A percentile compares a stretch with the other conserved stretches of the same genome.
phyloP scores from a whole-genome alignment of 2,113 vertebrate species.

The Henicopernis longicauda region DNA sequence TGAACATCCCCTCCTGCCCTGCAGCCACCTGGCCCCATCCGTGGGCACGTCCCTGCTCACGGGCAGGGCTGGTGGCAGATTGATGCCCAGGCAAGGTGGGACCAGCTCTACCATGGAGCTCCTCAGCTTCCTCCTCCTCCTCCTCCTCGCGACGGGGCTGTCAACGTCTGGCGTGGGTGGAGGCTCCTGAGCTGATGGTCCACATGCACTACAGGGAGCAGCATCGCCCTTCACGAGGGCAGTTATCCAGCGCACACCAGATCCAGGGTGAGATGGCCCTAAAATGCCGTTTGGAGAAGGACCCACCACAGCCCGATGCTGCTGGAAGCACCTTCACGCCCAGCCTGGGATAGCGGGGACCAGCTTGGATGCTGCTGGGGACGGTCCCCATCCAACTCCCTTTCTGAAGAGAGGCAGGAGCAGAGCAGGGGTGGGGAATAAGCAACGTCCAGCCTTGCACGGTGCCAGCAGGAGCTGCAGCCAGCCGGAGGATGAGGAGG shows the following conservation, averaged over 20 bases:
- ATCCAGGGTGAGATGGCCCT: background rate
- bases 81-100: background rate
- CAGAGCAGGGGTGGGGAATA: background rate
- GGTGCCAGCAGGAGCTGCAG: background rate
- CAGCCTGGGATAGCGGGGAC: background rate
- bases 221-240: background rate
- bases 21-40: background rate
- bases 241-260: background rate
- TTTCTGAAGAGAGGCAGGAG: background rate
- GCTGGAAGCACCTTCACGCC: background rate
- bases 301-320: background rate
- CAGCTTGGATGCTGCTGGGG: background rate
- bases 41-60: background rate
- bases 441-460: background rate
- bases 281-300: background rate
- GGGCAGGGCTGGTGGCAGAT: background rate
- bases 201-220: background rate
- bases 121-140: background rate
- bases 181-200: background rate
- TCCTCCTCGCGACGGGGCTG: background rate
- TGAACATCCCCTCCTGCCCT: background rate
- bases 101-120: background rate
- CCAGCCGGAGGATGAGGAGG: background rate
- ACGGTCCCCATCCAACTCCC: background rate
- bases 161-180: background rate